These are phyloP conservation scores for Lacanobia wlatinum DNA, from an alignment of 2,888 invertebrate genomes.

Conservation along the genomic window DNA sequence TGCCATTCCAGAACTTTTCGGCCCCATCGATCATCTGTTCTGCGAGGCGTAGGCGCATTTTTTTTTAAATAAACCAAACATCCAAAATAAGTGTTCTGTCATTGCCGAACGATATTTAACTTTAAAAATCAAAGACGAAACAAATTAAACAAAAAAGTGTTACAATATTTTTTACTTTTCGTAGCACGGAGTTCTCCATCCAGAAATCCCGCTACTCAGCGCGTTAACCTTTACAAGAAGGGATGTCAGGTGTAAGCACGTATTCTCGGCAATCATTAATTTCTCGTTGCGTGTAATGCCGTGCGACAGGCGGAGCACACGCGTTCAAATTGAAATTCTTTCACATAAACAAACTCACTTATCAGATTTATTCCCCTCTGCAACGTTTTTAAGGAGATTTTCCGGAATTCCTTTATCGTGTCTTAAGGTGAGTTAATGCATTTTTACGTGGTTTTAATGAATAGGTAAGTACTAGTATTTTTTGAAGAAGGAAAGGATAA, in stretches of 20 bases:
- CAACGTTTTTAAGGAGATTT: constrained; percentile 48
- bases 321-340: constrained; percentile 85
- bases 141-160: background rate
- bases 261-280: constrained; percentile 82
- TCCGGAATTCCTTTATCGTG: constrained; percentile 43
- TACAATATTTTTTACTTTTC: background rate
- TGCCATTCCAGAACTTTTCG: no score
- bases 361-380: constrained; percentile 81
- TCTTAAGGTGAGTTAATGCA: constrained; percentile 16
- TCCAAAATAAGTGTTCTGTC: no score
- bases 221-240: background rate
- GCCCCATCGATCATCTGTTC: no score
- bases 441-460: background rate
- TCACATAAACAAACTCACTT: constrained; percentile 81
- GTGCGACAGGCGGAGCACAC: constrained; percentile 78
- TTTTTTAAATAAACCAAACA: no score
- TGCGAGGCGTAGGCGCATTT: no score
- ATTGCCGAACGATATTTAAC: no score
- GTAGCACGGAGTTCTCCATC: background rate
- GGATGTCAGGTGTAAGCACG: constrained; percentile 45
- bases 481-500: background rate
- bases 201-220: background rate
- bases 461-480: background rate
- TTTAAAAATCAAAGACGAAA: no score
- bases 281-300: constrained; percentile 77